These are phyloP conservation scores for Catocala nupta DNA, from an alignment of 2,888 invertebrate genomes.

Conservation along the genomic window DNA sequence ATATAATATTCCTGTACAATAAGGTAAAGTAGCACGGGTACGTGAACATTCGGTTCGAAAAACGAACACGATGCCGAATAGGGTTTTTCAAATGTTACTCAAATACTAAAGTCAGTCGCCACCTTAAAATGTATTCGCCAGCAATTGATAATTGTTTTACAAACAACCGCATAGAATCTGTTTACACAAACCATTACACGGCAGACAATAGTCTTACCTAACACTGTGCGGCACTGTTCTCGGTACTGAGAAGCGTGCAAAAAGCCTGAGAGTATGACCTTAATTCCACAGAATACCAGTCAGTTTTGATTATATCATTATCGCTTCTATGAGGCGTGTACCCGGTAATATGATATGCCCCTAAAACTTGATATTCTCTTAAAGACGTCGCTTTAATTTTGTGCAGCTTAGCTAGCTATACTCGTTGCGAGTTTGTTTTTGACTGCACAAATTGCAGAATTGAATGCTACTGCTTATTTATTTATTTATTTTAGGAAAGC, in stretches of 20 bases:
- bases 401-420: neutral
- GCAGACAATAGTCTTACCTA: constrained; percentile 39
- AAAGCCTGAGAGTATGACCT: constrained; percentile 4
- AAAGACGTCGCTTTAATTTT: neutral
- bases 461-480: neutral
- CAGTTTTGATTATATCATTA: constrained; percentile 10
- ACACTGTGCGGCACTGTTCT: constrained; percentile 12
- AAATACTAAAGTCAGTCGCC: too few species aligned
- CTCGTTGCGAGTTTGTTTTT: neutral
- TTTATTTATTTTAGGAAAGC: too few species aligned
- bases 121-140: constrained; percentile 23
- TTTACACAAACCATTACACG: constrained; percentile 47
- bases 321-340: constrained; percentile 1
- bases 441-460: neutral
- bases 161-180: constrained; percentile 43
- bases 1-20: too few species aligned
- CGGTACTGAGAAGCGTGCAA: constrained; percentile 12
- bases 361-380: constrained; percentile 7
- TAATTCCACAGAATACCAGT: constrained; percentile 6
- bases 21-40: too few species aligned
- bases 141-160: constrained; percentile 52
- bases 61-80: too few species aligned
- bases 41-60: too few species aligned
- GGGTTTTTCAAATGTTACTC: too few species aligned
- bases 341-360: constrained; percentile 3